Evolutionary conservation across 2,113 vertebrate species (phyloP), one percentile per base, ranked within the genome.

Genomic region (Austrofundulus limnaeus): DNA sequence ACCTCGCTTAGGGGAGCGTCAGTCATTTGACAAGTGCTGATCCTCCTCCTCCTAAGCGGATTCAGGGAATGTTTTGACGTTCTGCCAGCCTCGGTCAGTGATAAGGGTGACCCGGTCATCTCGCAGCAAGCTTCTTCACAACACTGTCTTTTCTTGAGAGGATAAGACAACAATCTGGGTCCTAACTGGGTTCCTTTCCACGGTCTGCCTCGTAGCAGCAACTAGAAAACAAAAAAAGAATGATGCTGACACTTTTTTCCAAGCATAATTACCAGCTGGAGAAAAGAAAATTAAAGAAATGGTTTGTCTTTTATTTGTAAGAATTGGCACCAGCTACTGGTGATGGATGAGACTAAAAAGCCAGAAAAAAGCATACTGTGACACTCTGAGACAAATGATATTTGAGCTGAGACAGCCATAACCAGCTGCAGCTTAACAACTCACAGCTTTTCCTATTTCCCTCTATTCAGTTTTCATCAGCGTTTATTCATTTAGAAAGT

Each of bases 81-180:
- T 72, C 66, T 54, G 57, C 76, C 84, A 76, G 67, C 52, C 43
- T 47, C 23, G 68, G 82, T 81, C 65, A 81, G 66, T 52, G 86
- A 88, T 87, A 89, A 85, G 85, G 49, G 63, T 70, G 84, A 86
- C 82, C 83, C 39, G 68, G 82, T 86, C 80, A 75, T 53, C 62
- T 78, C 78, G 24, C 69, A 80, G 76, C 72, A 50, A 70, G 75
- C 66, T 43, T 31, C 71, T 9, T 57, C 63, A 56, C 76, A 80
- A 25, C 70, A 39, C 70, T 47, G 59, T 42, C 70, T 65, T 75
- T 70, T 78, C 62, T 82, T 75, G 11, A 16, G 56, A 31, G 77
- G 57, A 65, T 28, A 56, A 71, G 63, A 82, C 77, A 75, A 72
- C 60, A 59, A 50, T 31, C 21, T 24, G n/a, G 28, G 61, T 72